Evolutionary conservation across 1,140 invertebrate genomes (phyloP).

Genomic region (Pygmarrhopalites habei): DNA sequence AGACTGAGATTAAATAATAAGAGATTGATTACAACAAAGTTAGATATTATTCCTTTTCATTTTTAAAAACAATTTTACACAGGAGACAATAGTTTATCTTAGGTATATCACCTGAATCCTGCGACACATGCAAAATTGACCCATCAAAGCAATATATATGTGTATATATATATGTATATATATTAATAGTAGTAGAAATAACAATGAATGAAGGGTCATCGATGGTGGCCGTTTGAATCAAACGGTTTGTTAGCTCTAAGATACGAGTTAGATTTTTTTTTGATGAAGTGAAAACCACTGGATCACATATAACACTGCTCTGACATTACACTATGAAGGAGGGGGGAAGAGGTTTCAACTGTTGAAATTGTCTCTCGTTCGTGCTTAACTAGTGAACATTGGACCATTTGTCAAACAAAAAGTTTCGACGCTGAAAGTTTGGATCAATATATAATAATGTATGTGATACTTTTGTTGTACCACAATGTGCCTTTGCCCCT

Average conservation of each 20-base stretch:
- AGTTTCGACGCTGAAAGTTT: neutral
- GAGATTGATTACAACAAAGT: neutral
- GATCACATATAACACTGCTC: neutral
- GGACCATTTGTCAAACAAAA: neutral
- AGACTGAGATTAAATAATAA: too few relatives aligned
- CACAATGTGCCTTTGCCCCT: too few relatives aligned
- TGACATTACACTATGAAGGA: neutral
- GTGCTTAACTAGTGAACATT: neutral
- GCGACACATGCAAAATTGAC: neutral
- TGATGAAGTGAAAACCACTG: neutral
- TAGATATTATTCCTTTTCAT: neutral
- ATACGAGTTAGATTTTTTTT: neutral
- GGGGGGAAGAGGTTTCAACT: neutral
- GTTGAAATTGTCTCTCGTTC: neutral
- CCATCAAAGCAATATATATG: neutral
- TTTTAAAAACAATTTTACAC: neutral
- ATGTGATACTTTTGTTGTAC: neutral
- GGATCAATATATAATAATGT: neutral
- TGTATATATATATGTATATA: neutral
- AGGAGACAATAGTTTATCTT: neutral
- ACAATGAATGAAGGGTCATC: neutral
- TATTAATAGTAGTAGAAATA: neutral
- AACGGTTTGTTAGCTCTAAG: too few relatives aligned
- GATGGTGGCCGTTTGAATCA: neutral
- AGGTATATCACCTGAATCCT: neutral